These are phyloP conservation scores for Dreissena polymorpha DNA, from an alignment of 1,140 invertebrate species.

Conservation along the genomic window DNA sequence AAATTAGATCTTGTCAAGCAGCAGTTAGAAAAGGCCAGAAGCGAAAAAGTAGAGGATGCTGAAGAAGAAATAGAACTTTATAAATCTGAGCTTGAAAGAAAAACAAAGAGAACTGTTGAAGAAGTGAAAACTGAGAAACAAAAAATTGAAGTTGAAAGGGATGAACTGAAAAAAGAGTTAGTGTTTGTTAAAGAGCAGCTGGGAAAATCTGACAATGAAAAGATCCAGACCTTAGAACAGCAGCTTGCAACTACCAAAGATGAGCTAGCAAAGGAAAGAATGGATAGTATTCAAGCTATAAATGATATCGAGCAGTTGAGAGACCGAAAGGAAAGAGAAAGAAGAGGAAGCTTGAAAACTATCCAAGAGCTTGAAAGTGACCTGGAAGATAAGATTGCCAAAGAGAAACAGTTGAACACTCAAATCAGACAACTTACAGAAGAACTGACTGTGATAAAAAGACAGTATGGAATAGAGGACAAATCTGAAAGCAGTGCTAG, in stretches of 20 bases:
- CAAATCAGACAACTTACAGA: slow-evolving; percentile 43
- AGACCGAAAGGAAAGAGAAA: slow-evolving; percentile 45
- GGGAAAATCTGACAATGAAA: slow-evolving; percentile 22
- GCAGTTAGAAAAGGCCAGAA: slow-evolving; percentile 45
- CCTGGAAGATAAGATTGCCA: slow-evolving; percentile 26
- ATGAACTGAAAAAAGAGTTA: slow-evolving; percentile 40
- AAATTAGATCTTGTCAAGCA: slow-evolving; percentile 31
- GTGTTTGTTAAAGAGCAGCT: slow-evolving; percentile 16
- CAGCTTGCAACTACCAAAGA: slow-evolving; percentile 37
- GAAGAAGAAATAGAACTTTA: slow-evolving; percentile 39
- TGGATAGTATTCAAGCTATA: slow-evolving; percentile 45
- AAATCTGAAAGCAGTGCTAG: neutral
- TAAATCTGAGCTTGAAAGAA: slow-evolving; percentile 34
- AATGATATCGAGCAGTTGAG: slow-evolving; percentile 45
- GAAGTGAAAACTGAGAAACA: slow-evolving; percentile 45
- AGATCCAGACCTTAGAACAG: slow-evolving; percentile 21
- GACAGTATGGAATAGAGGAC: slow-evolving; percentile 48
- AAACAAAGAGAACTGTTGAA: slow-evolving; percentile 29
- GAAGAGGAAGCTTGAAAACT: slow-evolving; percentile 35
- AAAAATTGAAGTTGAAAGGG: slow-evolving; percentile 34
- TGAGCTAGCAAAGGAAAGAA: slow-evolving; percentile 47
- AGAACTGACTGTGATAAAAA: slow-evolving; percentile 39
- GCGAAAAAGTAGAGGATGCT: slow-evolving; percentile 39
- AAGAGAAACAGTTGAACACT: slow-evolving; percentile 40
- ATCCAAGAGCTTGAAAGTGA: slow-evolving; percentile 40